These are phyloP conservation scores for Prochilodus magdalenae DNA, from an alignment of 2,113 vertebrate genomes.

Conservation along the genomic window DNA sequence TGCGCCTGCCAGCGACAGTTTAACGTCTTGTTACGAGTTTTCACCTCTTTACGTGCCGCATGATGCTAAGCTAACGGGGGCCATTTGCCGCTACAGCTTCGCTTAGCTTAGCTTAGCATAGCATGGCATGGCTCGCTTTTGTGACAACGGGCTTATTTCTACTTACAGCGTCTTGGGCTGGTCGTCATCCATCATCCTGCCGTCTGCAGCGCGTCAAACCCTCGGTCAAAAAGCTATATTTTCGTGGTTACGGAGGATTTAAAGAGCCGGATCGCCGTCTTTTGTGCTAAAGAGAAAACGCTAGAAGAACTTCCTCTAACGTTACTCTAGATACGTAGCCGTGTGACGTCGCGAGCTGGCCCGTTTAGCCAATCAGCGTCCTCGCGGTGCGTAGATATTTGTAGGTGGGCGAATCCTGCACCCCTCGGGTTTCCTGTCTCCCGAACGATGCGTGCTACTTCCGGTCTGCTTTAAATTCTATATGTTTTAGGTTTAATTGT, in stretches of 20 bases:
- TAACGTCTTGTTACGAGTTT: background rate
- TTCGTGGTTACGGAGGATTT: background rate
- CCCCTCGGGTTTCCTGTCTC: background rate
- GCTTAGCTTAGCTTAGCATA: slow-evolving; percentile 25
- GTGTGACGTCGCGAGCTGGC: slow-evolving; percentile 35
- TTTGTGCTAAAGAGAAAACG: slow-evolving; percentile 51
- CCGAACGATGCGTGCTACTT: background rate
- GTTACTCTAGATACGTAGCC: slow-evolving; percentile 50
- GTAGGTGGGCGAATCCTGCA: background rate
- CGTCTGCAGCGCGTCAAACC: slow-evolving; percentile 9
- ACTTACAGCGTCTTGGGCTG: slow-evolving; percentile 61
- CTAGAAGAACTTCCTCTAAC: slow-evolving; percentile 57
- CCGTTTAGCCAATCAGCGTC: background rate
- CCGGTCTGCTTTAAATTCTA: too few species aligned
- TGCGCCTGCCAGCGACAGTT: background rate
- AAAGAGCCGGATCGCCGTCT: slow-evolving; percentile 5
- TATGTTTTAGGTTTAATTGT: background rate
- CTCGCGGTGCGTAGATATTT: background rate
- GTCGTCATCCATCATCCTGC: slow-evolving; percentile 57
- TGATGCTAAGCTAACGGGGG: slow-evolving; percentile 4
- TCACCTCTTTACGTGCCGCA: background rate
- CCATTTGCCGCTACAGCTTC: background rate
- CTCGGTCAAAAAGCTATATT: background rate
- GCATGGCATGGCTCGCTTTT: slow-evolving; percentile 36
- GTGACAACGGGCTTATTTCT: background rate